phyloP scores from a whole-genome alignment of 2,888 invertebrate genomes.

The Tortricodes alternella region DNA sequence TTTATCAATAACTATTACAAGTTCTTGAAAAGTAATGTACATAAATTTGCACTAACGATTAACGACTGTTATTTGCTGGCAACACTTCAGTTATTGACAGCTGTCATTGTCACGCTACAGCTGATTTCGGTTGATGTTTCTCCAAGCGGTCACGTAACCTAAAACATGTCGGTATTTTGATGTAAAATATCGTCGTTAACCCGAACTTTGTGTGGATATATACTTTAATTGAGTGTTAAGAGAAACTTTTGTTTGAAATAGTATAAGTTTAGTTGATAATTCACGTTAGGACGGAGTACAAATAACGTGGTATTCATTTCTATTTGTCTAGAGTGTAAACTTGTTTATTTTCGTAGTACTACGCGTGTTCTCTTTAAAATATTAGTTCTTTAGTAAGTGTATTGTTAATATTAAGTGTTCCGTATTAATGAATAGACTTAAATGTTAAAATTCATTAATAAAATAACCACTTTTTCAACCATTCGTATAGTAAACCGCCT shows the following conservation, averaged over 20 bases:
- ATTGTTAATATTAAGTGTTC: not conserved
- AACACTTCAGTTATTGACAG: not conserved
- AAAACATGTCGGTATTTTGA: slow-evolving; percentile 36
- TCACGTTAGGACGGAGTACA: not conserved
- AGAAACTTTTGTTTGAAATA: not conserved
- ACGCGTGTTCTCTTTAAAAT: not conserved
- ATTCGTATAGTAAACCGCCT: not conserved
- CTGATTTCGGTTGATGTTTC: slow-evolving; percentile 25
- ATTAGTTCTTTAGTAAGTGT: not conserved
- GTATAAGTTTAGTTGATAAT: not conserved
- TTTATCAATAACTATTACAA: too few species aligned
- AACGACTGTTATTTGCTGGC: not conserved
- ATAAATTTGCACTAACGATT: too few species aligned
- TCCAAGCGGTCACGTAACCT: slow-evolving; percentile 40
- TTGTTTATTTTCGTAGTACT: not conserved
- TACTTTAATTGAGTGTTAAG: not conserved
- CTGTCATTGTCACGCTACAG: slow-evolving; percentile 27
- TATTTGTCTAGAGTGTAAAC: too few species aligned
- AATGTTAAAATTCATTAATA: slow-evolving; percentile 31
- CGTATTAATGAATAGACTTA: not conserved
- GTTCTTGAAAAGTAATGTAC: too few species aligned
- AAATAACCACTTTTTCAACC: slow-evolving; percentile 6
- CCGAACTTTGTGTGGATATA: slow-evolving; percentile 37
- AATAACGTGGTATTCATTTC: slow-evolving; percentile 23
- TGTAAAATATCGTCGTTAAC: slow-evolving; percentile 13